Percentiles rank a stretch among this genome's conserved stretches.
phyloP scores from a whole-genome alignment of 2,797 vertebrate species.

The Chelonia mydas region DNA sequence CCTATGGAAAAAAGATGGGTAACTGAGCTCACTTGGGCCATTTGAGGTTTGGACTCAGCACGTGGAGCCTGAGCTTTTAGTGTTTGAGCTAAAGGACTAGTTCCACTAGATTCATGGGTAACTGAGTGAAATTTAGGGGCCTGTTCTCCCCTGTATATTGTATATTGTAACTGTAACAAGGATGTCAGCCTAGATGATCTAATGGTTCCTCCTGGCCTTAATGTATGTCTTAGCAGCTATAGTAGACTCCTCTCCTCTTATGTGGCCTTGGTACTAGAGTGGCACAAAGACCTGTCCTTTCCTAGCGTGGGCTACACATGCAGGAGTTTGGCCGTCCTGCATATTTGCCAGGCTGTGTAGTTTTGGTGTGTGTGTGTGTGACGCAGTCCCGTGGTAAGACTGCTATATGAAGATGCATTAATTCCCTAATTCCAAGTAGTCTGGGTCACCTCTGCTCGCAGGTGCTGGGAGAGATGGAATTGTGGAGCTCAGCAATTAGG shows the following conservation, averaged over 20 bases:
- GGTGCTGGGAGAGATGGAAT: not conserved
- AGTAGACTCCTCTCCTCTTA: not conserved
- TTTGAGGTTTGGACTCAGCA: not conserved
- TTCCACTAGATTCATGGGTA: too few relatives aligned
- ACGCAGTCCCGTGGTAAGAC: not conserved
- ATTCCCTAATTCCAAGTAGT: not conserved
- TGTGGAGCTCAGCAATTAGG: not conserved
- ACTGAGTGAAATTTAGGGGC: too few relatives aligned
- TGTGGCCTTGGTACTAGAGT: not conserved
- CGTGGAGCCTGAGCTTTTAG: not conserved
- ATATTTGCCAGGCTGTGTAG: not conserved
- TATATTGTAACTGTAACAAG: too few relatives aligned
- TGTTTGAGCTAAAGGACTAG: not conserved
- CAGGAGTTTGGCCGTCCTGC: not conserved
- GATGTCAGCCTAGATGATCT: too few relatives aligned
- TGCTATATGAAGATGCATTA: not conserved
- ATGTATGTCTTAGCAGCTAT: not conserved
- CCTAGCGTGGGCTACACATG: too few relatives aligned
- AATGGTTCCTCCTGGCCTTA: not conserved
- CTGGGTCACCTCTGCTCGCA: not conserved
- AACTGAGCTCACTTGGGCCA: accelerated
- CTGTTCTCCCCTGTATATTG: too few relatives aligned
- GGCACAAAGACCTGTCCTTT: not conserved
- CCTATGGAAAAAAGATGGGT: accelerated
- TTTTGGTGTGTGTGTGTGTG: not conserved